A percentile compares a stretch with the other conserved stretches of the same genome.
phyloP scores from a whole-genome alignment of 1,140 invertebrate species.

The Grapholita molesta region DNA sequence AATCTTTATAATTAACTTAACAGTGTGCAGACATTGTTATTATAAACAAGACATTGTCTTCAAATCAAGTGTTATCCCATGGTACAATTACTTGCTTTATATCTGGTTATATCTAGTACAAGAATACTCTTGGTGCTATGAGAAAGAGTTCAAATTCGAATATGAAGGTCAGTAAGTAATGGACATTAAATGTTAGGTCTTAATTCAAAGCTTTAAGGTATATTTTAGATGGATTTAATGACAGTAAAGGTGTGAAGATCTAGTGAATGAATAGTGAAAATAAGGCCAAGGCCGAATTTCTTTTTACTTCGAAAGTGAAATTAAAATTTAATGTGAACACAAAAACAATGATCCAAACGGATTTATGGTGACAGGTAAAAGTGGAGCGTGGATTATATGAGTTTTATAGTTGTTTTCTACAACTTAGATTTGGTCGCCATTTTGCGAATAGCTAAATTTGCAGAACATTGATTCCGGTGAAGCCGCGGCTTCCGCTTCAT shows the following conservation, averaged over 20 bases:
- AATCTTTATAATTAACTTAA: neutral
- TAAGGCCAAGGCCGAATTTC: neutral
- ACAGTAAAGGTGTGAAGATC: neutral
- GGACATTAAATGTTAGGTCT: no score
- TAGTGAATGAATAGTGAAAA: neutral
- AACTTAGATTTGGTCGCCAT: no score
- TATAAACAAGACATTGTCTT: neutral
- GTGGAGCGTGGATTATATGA: neutral
- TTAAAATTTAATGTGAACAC: neutral
- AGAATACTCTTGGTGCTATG: neutral
- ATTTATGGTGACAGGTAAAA: neutral
- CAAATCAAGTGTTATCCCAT: neutral
- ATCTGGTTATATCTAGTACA: neutral
- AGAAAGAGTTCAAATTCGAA: neutral
- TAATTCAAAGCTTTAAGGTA: neutral
- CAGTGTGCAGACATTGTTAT: neutral
- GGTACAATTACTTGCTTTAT: neutral
- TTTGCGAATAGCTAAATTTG: no score
- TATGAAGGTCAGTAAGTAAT: neutral
- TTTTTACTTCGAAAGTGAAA: slow-evolving; percentile 6
- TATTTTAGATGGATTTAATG: neutral
- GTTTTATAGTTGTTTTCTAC: neutral
- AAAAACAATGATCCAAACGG: neutral
- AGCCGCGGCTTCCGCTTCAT: no score
- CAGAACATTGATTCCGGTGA: no score